These are phyloP conservation scores for Muscina levida DNA, from an alignment of 2,888 invertebrate species.

Conservation along the genomic window DNA sequence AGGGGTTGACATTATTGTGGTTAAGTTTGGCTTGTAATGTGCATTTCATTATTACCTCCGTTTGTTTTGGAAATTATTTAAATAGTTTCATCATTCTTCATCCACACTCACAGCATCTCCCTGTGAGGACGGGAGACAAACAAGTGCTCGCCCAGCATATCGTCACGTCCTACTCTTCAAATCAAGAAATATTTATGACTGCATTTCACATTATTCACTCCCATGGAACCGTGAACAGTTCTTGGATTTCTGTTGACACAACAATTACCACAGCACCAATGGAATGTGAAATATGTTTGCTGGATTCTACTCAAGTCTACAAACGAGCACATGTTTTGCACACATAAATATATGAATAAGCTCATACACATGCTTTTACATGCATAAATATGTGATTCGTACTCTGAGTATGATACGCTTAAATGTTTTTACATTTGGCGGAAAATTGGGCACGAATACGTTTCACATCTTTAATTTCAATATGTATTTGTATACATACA, in stretches of 20 bases:
- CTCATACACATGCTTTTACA: too few relatives aligned
- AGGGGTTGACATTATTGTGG: constrained; percentile 29
- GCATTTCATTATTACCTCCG: constrained; percentile 39
- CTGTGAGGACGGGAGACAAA: neutral
- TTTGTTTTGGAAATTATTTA: constrained; percentile 37
- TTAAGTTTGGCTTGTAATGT: constrained; percentile 42
- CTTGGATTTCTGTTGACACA: constrained; percentile 26
- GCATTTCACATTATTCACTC: constrained; percentile 48
- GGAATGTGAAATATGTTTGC: constrained; percentile 7
- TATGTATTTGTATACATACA: neutral
- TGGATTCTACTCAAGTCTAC: too few relatives aligned
- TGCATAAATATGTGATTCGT: too few relatives aligned
- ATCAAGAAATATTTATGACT: constrained; percentile 39
- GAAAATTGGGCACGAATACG: too few relatives aligned
- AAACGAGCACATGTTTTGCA: neutral
- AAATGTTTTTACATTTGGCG: too few relatives aligned
- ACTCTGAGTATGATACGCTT: too few relatives aligned
- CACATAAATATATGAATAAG: constrained; percentile 15
- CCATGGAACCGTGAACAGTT: constrained; percentile 36
- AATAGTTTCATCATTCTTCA: constrained; percentile 41
- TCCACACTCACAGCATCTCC: neutral
- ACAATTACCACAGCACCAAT: constrained; percentile 21
- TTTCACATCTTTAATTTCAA: too few relatives aligned
- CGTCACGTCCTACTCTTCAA: neutral
- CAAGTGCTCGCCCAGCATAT: neutral